A percentile compares a stretch with the other conserved stretches of the same genome.
phyloP scores from a whole-genome alignment of 2,797 vertebrate genomes.

The Perodicticus potto region DNA sequence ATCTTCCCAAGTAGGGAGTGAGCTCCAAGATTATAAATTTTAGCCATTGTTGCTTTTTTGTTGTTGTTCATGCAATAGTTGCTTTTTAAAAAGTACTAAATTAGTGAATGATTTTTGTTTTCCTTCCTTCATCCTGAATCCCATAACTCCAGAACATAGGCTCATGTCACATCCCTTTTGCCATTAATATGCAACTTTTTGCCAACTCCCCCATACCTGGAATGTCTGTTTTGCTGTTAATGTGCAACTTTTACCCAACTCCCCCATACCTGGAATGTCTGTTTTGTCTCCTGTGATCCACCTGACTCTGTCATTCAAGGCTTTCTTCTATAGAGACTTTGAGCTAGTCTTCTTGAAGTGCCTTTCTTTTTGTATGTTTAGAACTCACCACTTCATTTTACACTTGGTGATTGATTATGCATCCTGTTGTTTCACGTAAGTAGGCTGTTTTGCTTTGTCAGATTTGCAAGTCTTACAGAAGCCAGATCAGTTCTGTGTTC shows the following conservation, averaged over 20 bases:
- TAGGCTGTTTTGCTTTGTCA: neutral
- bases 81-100: neutral
- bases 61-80: neutral
- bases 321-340: neutral
- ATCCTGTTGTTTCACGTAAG: rapidly evolving
- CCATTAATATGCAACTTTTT: neutral
- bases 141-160: neutral
- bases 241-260: neutral
- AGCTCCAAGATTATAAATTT: neutral
- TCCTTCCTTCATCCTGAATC: neutral
- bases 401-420: neutral
- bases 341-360: neutral
- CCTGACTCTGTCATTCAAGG: neutral
- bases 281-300: neutral
- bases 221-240: neutral
- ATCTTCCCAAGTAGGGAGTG: neutral
- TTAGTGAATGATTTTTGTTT: neutral
- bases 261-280: neutral
- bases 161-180: neutral
- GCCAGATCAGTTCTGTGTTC: too few relatives aligned
- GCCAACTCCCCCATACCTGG: neutral
- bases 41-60: neutral
- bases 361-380: neutral
- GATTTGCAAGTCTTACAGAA: neutral
- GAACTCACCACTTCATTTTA: neutral